Evolutionary conservation across 1,140 invertebrate genomes (phyloP).

Genomic region (Cepaea nemoralis): DNA sequence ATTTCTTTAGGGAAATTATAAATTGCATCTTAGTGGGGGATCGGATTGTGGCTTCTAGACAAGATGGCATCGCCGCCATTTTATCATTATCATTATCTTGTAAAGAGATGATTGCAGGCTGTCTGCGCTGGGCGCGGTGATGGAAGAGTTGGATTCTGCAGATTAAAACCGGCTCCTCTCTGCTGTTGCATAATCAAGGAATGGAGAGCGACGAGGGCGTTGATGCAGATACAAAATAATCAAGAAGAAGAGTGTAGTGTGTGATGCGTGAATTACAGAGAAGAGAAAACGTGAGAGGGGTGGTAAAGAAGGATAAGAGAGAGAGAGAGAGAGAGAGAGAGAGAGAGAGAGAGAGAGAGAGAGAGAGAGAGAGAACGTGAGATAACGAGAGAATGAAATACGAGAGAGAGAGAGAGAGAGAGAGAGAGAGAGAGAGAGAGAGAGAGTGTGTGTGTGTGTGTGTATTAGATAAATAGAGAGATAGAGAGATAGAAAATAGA

Average conservation of each 20-base stretch:
- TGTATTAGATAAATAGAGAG: too few relatives aligned
- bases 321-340: too few relatives aligned
- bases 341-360: too few relatives aligned
- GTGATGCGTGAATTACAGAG: neutral
- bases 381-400: too few relatives aligned
- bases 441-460: too few relatives aligned
- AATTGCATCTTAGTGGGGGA: slow-evolving; percentile 25
- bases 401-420: too few relatives aligned
- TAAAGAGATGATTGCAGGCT: neutral
- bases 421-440: too few relatives aligned
- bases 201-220: neutral
- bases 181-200: neutral
- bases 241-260: neutral
- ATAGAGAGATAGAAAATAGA: too few relatives aligned
- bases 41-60: neutral
- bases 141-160: neutral
- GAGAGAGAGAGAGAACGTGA: too few relatives aligned
- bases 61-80: neutral
- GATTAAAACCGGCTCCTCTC: neutral
- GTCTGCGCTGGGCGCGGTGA: neutral
- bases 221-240: neutral
- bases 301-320: neutral
- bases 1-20: slow-evolving; percentile 38
- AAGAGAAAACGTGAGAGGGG: neutral
- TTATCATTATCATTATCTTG: neutral